Evolutionary conservation across 1,140 invertebrate genomes (phyloP), one percentile per base, ranked within the genome.

Genomic region (Rhynchophorus ferrugineus): DNA sequence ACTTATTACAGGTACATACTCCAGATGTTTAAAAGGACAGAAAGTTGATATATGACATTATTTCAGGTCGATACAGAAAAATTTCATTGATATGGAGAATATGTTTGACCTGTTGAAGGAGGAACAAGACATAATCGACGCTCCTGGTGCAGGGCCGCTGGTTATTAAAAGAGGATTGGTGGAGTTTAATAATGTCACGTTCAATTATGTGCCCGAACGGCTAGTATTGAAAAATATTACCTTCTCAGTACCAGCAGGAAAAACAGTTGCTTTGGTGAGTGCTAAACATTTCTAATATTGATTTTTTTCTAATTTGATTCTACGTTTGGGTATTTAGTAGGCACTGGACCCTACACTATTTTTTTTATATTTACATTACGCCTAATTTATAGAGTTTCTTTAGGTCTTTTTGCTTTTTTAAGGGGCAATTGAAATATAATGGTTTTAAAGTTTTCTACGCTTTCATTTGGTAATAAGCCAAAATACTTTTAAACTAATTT

Each of bases 41-140:
- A 7, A 8, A 37, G n/a, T 24, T 3, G 21, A 22, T 9, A 3
- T 33, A 18, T 17, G 19, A 16, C n/a, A 52, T n/a, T 51, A 57
- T 65, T 68, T 44, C 64, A 93, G 92, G 66, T 87, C 90, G 39
- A 95, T 98, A 54, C 95, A 98, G 65, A 91, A 92, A 69, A 91
- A 94, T 66, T 98, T 99, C 66, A 83, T 98, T 18, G 95, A 98
- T 62, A 98, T 98, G 95, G 95, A 98, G 75, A 98, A 98, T 68
- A 98, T 99, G 95, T 94, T 98, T 72, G 93, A 97, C 47, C 68
- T 99, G 39, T 73, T 99, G 42, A 79, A 84, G 42, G 87, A 94
- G 69, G 78, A 87, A 18, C 78, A 87, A 56, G 94, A 98, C 75
- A 79, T 97, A 41, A 75, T 82, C 11, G 92, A 98, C 75, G 78